Evolutionary conservation across 2,888 invertebrate genomes (phyloP), one percentile per base, ranked within the genome.

Genomic region (Mesopsocus fuscifrons): DNA sequence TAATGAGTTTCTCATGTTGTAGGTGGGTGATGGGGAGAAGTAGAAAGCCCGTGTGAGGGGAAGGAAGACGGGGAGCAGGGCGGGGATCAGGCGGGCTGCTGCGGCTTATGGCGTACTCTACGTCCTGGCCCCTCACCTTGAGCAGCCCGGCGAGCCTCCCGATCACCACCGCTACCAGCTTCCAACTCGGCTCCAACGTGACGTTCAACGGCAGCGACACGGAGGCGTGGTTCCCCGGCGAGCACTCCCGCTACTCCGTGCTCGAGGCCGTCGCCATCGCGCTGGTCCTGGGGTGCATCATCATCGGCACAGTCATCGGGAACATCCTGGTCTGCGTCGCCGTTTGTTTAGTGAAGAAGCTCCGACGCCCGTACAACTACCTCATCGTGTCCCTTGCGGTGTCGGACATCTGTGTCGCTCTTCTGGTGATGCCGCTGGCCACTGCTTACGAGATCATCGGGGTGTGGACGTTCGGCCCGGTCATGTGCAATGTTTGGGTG

Each of bases 341-440:
- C 45, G 92, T 97, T 43, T 85, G 89, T 57, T 76, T 92, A 54
- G 97, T 97, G 51, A 73, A 91, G 47, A 87, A 89, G 55, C 65
- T 95, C 54, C 75, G 87, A 55, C 74, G 82, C 53, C 88, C 84
- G 41, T 89, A 87, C 63, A 89, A 89, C 65, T 87, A 88, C 59
- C 68, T 89, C 49, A 74, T 95, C 44, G 92, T 95, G 35, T 94
- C 94, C 34, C 66, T 97, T 55, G 97, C 97, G 46, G 81, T 95
- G 48, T 92, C 94, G 51, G 97, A 98, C 62, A 73, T 97, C 49
- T 87, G 94, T 59, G 94, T 97, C 43, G 92, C 94, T 2, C 72
- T 83, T 40, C 71, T 97, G 53, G 94, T 98, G 47, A 97, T 98
- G 97, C 91, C 94, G 5, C 87, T 95, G 67, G 95, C 95, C 3